Conservation (phyloP, 2,113 vertebrate genomes). For the Pangasianodon hypophthalmus region DNA sequence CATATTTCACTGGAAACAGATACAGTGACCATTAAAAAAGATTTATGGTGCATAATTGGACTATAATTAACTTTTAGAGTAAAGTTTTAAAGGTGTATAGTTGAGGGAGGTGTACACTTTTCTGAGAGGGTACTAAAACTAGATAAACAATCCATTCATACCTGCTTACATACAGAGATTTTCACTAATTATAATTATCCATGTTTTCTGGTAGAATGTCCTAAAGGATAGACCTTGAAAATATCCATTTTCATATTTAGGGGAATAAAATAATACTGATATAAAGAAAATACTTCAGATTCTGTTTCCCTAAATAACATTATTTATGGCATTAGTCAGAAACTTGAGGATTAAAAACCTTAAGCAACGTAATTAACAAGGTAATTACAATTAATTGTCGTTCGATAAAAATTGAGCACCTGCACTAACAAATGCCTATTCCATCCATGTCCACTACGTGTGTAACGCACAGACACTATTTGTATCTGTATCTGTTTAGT, state of each 20-base stretch:
- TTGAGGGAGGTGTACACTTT: background rate
- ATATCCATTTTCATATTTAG: background rate
- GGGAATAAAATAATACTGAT: background rate
- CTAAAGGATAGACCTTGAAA: background rate
- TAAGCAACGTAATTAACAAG: no score
- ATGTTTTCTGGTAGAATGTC: background rate
- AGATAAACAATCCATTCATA: background rate
- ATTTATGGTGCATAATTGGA: background rate
- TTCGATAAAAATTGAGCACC: no score
- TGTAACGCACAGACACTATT: no score
- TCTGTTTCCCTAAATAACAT: background rate
- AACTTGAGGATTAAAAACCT: no score
- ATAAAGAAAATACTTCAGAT: background rate
- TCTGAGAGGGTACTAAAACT: background rate
- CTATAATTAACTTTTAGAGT: background rate
- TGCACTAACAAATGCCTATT: slow-evolving; percentile 22
- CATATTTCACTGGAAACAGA: background rate
- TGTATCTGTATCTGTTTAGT: no score
- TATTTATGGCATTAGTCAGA: background rate
- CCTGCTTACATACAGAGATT: background rate
- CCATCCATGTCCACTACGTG: no score
- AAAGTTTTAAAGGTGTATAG: background rate
- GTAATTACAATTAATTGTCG: no score
- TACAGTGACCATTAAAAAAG: background rate
- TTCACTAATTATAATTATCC: background rate